These are phyloP conservation scores for Proterorhinus semilunaris DNA, from an alignment of 2,113 vertebrate species.

Conservation along the genomic window DNA sequence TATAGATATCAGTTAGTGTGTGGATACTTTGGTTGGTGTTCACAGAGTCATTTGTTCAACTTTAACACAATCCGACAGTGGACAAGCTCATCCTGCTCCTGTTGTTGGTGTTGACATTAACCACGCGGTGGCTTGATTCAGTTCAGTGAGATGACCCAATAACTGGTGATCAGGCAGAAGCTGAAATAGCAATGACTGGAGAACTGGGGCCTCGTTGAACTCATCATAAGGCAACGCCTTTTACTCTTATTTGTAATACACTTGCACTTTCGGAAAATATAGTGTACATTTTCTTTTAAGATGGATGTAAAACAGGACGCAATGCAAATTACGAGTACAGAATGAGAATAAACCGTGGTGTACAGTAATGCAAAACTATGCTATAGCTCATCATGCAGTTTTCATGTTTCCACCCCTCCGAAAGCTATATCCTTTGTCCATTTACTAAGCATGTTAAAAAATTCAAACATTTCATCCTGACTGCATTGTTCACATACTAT, in stretches of 20 bases:
- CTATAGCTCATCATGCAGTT: too few relatives aligned
- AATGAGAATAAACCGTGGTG: not conserved
- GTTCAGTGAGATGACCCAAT: conserved; percentile 12
- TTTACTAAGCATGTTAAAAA: not conserved
- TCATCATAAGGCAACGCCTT: conserved; percentile 1
- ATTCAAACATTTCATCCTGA: not conserved
- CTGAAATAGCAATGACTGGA: conserved; percentile 7
- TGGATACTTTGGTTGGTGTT: conserved; percentile 13
- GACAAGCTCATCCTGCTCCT: conserved; percentile 6
- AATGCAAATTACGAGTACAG: not conserved
- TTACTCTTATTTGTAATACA: not conserved
- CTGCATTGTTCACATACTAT: not conserved
- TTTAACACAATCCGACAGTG: conserved; percentile 21
- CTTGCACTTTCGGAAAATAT: too few relatives aligned
- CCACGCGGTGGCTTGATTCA: conserved; percentile 1
- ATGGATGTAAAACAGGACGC: too few relatives aligned
- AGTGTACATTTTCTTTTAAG: too few relatives aligned
- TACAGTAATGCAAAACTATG: not conserved
- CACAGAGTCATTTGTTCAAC: conserved; percentile 36
- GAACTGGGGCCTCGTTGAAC: conserved; percentile 13
- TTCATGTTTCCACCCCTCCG: not conserved
- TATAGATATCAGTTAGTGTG: conserved; percentile 36
- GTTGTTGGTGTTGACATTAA: conserved; percentile 14
- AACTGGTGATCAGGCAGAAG: conserved; percentile 7
- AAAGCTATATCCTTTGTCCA: not conserved